Percentiles rank a stretch among this genome's conserved stretches.
These are phyloP conservation scores for Ptiloglossa arizonensis DNA, from an alignment of 1,140 invertebrate species.

Conservation along the genomic window DNA sequence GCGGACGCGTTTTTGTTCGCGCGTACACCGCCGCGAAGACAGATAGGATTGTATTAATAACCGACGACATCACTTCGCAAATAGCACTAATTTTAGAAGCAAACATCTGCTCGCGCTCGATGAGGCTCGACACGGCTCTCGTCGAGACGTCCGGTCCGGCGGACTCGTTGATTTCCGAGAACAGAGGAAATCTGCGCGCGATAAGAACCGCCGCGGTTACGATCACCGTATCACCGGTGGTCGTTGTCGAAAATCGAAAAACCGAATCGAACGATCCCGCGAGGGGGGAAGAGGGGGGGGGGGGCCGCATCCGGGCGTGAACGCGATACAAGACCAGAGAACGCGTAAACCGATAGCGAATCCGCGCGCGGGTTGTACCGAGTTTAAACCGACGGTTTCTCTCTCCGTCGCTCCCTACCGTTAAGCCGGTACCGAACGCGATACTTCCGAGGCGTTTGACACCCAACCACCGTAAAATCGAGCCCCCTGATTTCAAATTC, in stretches of 20 bases:
- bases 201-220: slow-evolving; percentile 23
- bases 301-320: slow-evolving; percentile 31
- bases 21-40: neutral
- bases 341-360: slow-evolving; percentile 63
- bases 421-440: slow-evolving; percentile 44
- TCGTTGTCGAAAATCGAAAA: slow-evolving; percentile 39
- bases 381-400: slow-evolving; percentile 31
- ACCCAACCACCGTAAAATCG: slow-evolving; percentile 75
- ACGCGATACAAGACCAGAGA: slow-evolving; percentile 47
- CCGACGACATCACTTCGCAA: slow-evolving; percentile 18
- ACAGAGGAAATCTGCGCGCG: slow-evolving; percentile 18
- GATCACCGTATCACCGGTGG: slow-evolving; percentile 1
- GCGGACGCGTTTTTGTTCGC: too few species aligned
- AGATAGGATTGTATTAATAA: slow-evolving; percentile 24
- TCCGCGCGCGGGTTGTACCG: slow-evolving; percentile 12
- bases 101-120: slow-evolving; percentile 36
- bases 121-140: slow-evolving; percentile 4
- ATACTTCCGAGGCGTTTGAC: slow-evolving; percentile 71
- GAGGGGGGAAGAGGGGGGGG: too few species aligned
- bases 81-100: slow-evolving; percentile 43
- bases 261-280: slow-evolving; percentile 36
- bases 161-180: slow-evolving; percentile 23
- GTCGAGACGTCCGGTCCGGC: neutral
- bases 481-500: slow-evolving; percentile 77
- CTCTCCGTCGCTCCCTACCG: neutral